Percentiles rank a stretch among this genome's conserved stretches.
Conservation (phyloP, 2,797 vertebrate genomes). For the Loris lydekkerianus region DNA sequence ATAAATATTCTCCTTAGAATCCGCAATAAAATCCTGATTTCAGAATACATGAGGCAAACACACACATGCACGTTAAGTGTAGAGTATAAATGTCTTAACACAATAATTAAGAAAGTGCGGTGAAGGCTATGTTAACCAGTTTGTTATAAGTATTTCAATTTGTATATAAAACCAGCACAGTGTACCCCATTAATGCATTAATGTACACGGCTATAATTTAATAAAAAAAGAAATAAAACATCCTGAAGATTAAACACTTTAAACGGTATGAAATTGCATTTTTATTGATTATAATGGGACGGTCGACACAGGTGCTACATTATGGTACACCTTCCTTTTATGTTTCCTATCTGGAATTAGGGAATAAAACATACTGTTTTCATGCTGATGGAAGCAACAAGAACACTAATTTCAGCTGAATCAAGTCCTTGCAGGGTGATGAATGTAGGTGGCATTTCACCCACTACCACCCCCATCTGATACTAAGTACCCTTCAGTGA, state of each 20-base stretch:
- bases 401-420: neutral
- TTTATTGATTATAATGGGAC: neutral
- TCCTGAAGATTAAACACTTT: neutral
- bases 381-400: neutral
- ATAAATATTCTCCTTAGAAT: neutral
- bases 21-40: neutral
- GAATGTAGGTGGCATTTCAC: accelerated
- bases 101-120: no score
- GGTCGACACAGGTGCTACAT: neutral
- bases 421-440: neutral
- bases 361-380: neutral
- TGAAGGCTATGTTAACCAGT: no score
- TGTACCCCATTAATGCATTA: no score
- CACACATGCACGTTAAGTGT: no score
- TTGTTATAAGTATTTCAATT: no score
- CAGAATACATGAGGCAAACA: neutral
- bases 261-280: neutral
- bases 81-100: no score
- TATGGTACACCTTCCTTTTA: neutral
- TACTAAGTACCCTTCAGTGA: neutral
- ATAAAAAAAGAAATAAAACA: neutral
- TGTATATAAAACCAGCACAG: no score
- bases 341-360: neutral
- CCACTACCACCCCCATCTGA: accelerated
- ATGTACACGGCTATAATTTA: no score